Percentiles rank a stretch among this genome's conserved stretches.
phyloP scores from a whole-genome alignment of 2,888 invertebrate species.

The Esperia sulphurella region DNA sequence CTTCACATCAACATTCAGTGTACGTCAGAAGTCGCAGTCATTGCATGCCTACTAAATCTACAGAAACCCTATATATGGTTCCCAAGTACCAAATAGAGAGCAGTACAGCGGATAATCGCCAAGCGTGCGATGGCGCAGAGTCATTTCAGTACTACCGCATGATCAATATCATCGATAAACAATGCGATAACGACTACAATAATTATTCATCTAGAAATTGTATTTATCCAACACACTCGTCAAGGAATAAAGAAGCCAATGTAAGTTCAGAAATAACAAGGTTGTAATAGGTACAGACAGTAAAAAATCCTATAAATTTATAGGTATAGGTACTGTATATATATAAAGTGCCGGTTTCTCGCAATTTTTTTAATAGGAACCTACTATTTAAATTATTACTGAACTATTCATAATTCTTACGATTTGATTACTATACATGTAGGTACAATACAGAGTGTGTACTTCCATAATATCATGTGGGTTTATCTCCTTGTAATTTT shows the following conservation, averaged over 20 bases:
- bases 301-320: no score
- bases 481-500: no score
- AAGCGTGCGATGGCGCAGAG: slow-evolving; percentile 86
- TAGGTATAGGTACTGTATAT: no score
- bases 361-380: no score
- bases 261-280: slow-evolving; percentile 86
- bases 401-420: no score
- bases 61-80: slow-evolving; percentile 86
- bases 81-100: slow-evolving; percentile 81
- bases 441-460: no score
- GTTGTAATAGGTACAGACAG: slow-evolving; percentile 58
- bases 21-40: slow-evolving; percentile 72
- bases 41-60: slow-evolving; percentile 86
- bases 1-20: slow-evolving; percentile 65
- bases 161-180: slow-evolving; percentile 47
- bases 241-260: slow-evolving; percentile 74
- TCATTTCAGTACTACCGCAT: slow-evolving; percentile 61
- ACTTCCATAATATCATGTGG: no score
- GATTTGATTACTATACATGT: no score
- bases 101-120: slow-evolving; percentile 82
- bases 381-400: no score
- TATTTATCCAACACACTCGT: slow-evolving; percentile 70
- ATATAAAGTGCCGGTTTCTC: no score
- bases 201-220: slow-evolving; percentile 69
- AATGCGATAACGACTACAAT: slow-evolving; percentile 48